Conservation (phyloP, 2,888 invertebrate species). For the Fragum whitleyi region DNA sequence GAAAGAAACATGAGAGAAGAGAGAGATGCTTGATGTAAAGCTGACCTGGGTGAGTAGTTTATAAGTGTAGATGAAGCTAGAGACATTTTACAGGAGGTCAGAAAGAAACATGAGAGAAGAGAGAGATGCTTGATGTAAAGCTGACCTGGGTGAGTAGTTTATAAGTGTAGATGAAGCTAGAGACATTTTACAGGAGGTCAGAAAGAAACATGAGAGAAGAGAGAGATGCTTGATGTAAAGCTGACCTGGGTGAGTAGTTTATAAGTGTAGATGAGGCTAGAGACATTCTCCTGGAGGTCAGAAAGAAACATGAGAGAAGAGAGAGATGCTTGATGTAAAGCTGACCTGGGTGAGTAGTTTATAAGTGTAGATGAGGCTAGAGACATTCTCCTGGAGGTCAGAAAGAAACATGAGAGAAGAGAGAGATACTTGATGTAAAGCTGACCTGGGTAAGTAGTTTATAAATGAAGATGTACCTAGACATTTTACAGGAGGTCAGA, state of each 20-base stretch:
- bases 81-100: slow-evolving; percentile 69
- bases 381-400: slow-evolving; percentile 70
- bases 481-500: slow-evolving; percentile 71
- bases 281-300: slow-evolving; percentile 69
- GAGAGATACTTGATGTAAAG: slow-evolving; percentile 74
- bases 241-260: slow-evolving; percentile 67
- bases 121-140: slow-evolving; percentile 74
- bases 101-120: slow-evolving; percentile 76
- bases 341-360: slow-evolving; percentile 67
- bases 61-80: slow-evolving; percentile 79
- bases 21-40: slow-evolving; percentile 75
- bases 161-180: slow-evolving; percentile 74
- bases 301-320: slow-evolving; percentile 76
- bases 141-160: slow-evolving; percentile 73
- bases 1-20: slow-evolving; percentile 77
- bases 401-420: slow-evolving; percentile 76
- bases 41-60: slow-evolving; percentile 69
- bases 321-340: slow-evolving; percentile 75
- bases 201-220: slow-evolving; percentile 75
- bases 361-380: slow-evolving; percentile 75
- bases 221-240: slow-evolving; percentile 75
- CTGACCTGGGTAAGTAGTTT: slow-evolving; percentile 67
- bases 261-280: slow-evolving; percentile 80
- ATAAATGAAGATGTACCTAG: slow-evolving; percentile 79
- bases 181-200: slow-evolving; percentile 73